Percentiles rank a stretch among this genome's conserved stretches.
Evolutionary conservation across 2,797 vertebrate species (phyloP).

Genomic region (Fistularia commersonii): DNA sequence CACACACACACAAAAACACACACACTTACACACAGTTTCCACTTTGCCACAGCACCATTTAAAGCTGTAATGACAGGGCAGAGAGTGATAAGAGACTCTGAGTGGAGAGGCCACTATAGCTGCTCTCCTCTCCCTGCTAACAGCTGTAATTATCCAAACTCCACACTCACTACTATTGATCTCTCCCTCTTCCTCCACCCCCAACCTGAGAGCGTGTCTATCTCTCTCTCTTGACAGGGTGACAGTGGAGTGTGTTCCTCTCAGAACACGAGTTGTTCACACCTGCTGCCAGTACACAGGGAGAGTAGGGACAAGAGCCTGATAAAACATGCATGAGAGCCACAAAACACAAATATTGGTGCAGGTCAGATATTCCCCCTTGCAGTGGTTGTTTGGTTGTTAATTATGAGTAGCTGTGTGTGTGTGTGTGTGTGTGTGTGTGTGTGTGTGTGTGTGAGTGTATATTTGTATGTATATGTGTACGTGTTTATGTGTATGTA

Average conservation of each 20-base stretch:
- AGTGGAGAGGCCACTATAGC: slow-evolving; percentile 82
- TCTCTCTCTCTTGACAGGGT: slow-evolving; percentile 40
- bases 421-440: not conserved
- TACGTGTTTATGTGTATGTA: too few relatives aligned
- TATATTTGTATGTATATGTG: too few relatives aligned
- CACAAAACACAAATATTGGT: slow-evolving; percentile 73
- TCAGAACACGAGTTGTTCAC: slow-evolving; percentile 90
- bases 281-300: slow-evolving; percentile 79
- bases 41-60: slow-evolving; percentile 67
- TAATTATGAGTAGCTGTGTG: not conserved
- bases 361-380: slow-evolving; percentile 59
- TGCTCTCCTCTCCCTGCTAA: slow-evolving; percentile 76
- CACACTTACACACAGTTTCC: slow-evolving; percentile 30
- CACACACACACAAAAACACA: slow-evolving; percentile 22
- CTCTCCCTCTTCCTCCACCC: slow-evolving; percentile 72
- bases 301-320: slow-evolving; percentile 76
- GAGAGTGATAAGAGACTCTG: slow-evolving; percentile 83
- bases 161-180: slow-evolving; percentile 93
- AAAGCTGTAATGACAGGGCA: slow-evolving; percentile 83
- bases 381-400: slow-evolving; percentile 1
- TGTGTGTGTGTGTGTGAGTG: not conserved
- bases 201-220: slow-evolving; percentile 7
- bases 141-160: slow-evolving; percentile 96
- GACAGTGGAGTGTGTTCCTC: slow-evolving; percentile 73
- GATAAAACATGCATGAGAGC: slow-evolving; percentile 73